These are phyloP conservation scores for Pavo muticus DNA, from an alignment of 2,113 vertebrate species.

Conservation along the genomic window DNA sequence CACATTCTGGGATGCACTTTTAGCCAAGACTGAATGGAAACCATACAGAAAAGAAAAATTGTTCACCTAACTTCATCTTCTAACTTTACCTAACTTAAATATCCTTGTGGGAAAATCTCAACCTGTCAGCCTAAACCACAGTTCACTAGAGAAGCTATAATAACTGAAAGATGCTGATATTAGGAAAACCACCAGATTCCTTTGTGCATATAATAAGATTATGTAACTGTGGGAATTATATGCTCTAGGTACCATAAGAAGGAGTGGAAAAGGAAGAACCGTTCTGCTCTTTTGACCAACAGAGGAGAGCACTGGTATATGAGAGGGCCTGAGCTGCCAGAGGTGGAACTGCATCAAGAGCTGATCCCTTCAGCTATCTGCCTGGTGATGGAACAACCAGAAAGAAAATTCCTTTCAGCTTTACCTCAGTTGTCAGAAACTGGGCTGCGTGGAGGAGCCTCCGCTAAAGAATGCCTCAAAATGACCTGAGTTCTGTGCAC, in stretches of 20 bases:
- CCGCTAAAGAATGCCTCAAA: background rate
- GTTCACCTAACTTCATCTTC: background rate
- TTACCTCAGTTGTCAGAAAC: background rate
- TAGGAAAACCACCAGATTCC: background rate
- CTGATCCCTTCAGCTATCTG: background rate
- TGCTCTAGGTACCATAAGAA: background rate
- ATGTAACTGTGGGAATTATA: background rate
- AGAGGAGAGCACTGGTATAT: background rate
- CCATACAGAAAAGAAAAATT: background rate
- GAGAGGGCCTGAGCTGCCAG: background rate
- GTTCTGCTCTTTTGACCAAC: background rate
- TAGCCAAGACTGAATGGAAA: background rate
- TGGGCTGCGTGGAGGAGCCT: background rate
- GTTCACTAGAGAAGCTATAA: background rate
- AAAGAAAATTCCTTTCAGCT: background rate
- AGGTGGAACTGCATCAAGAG: background rate
- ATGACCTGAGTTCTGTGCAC: background rate
- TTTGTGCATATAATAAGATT: background rate
- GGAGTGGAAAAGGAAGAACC: background rate
- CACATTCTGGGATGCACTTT: fast-evolving
- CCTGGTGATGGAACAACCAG: background rate
- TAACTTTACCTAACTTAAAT: background rate
- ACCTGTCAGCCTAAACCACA: background rate
- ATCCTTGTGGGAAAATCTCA: background rate
- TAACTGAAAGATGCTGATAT: background rate